Evolutionary conservation across 1,140 invertebrate species (phyloP).

Genomic region (Drosophila sp.): DNA sequence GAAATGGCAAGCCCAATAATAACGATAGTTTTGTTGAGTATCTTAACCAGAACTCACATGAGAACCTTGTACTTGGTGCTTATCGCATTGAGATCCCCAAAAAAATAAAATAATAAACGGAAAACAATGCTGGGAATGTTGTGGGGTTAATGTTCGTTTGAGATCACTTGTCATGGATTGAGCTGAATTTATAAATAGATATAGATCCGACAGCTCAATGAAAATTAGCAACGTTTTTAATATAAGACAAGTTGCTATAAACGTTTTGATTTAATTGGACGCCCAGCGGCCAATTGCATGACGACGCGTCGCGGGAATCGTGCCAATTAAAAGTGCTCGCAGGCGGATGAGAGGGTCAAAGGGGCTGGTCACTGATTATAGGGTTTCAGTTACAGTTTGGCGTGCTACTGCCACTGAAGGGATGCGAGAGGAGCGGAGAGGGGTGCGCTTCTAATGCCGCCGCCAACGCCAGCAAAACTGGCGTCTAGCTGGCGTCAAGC

Average conservation of each 20-base stretch:
- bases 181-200: conserved; percentile 63
- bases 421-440: neutral
- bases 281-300: conserved; percentile 65
- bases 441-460: conserved; percentile 63
- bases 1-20: conserved; percentile 38
- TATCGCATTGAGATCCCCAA: conserved; percentile 21
- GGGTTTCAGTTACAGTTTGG: conserved; percentile 51
- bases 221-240: conserved; percentile 52
- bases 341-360: neutral
- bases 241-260: conserved; percentile 69
- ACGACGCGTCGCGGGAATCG: conserved; percentile 69
- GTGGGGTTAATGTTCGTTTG: conserved; percentile 72
- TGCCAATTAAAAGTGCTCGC: conserved; percentile 72
- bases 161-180: conserved; percentile 49
- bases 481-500: conserved; percentile 51
- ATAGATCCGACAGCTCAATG: conserved; percentile 17
- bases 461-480: conserved; percentile 63
- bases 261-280: conserved; percentile 68
- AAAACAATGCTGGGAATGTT: conserved; percentile 32
- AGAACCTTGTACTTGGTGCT: conserved; percentile 48
- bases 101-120: conserved; percentile 14
- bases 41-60: conserved; percentile 34
- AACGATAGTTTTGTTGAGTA: conserved; percentile 47
- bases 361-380: conserved; percentile 65
- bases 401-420: conserved; percentile 17